phyloP scores from a whole-genome alignment of 2,113 vertebrate species.

The human (Homo sapiens) region GRCh38 chr14:67859501-67860000 shows the following conservation, averaged over 20 bases:
- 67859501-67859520: neutral
- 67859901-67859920: too few species aligned
- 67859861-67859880: too few species aligned
- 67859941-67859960: too few species aligned
- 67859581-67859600: neutral
- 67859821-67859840: neutral
- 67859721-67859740: neutral
- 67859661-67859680: neutral
- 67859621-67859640: neutral
- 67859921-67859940: too few species aligned
- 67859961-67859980: too few species aligned
- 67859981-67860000: too few species aligned
- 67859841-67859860: too few species aligned
- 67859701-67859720: neutral
- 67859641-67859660: neutral
- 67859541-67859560: neutral
- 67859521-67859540: conserved; percentile 6
- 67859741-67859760: neutral
- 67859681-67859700: conserved; percentile 1
- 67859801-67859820: neutral
- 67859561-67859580: neutral
- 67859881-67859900: too few species aligned
- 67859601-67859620: neutral
- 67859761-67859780: neutral
- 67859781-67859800: neutral